Base-by-base conservation (phyloP, 2,888 invertebrate species). In the Cryptus viduatorius region DNA sequence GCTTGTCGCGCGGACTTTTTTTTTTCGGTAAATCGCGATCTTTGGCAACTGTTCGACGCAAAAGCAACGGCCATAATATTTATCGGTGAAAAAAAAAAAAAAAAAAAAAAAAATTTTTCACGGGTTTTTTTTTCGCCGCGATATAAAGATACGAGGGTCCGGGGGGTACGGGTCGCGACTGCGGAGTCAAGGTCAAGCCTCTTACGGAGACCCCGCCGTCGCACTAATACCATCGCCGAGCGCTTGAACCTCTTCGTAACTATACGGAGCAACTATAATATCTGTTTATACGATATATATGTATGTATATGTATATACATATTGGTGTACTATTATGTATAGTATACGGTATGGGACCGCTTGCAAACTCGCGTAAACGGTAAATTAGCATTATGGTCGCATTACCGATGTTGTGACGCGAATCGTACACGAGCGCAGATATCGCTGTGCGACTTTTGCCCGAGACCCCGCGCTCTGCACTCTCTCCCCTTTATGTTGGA, bases 311-410 rank as follows among this genome's bases (percentile, higher is more conserved):
- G 24, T 61, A 73, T 24, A 65, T 44, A 72, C 61, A 80, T 44
- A 67, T 64, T 59, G 61, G 24, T 37, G 77, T 29, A 65, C 29
- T 76, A 46, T 65, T 16, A 31, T 50, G 31, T 31, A 50, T 65
- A 61, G 71, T 72, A 68, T 64, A 79, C 50, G 79, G 79, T 61
- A 59, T 59, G 78, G 68, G 59, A 86, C 83, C 67, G 78, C 71
- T 72, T 82, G 85, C 73, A 78, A 83, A 87, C 84, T 87, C 78
- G 87, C 88, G 87, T 90, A 89, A 91, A 92, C 91, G 89, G 92
- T 93, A 92, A 93, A 93, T 93, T 92, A 92, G 92, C 92, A 92
- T 92, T 92, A 92, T 87, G 90, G 88, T 90, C 91, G 90, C 89
- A 92, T 92, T 92, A 92, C 91, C 90, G 89, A 91, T 92, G 92